These are phyloP conservation scores for Drosophila subquinaria DNA, from an alignment of 2,888 invertebrate species.

Conservation along the genomic window DNA sequence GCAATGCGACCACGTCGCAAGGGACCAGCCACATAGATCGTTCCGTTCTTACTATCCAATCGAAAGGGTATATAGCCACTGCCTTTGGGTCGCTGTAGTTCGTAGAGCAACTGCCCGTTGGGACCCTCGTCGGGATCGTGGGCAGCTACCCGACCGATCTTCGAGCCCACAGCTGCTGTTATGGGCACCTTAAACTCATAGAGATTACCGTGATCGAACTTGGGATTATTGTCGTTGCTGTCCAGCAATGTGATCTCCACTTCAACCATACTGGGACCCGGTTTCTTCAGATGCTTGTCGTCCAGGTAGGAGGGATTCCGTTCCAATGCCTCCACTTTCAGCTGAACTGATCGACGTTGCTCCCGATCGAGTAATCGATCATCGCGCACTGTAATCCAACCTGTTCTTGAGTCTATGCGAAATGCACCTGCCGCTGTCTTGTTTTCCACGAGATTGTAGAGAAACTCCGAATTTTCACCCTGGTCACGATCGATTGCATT, in stretches of 20 bases:
- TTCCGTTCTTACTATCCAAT: constrained; percentile 90
- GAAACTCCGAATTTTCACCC: constrained; percentile 94
- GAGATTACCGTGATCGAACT: constrained; percentile 93
- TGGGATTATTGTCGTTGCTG: constrained; percentile 96
- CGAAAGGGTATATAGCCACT: constrained; percentile 90
- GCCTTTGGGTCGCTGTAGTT: constrained; percentile 89
- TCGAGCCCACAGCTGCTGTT: constrained; percentile 89
- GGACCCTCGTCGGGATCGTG: constrained; percentile 90
- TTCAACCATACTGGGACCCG: constrained; percentile 87
- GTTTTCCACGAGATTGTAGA: constrained; percentile 89
- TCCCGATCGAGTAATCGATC: constrained; percentile 92
- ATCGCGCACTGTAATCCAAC: constrained; percentile 94
- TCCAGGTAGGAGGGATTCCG: constrained; percentile 88
- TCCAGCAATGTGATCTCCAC: constrained; percentile 94
- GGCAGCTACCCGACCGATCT: constrained; percentile 92
- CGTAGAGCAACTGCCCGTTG: constrained; percentile 92
- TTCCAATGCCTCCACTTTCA: constrained; percentile 93
- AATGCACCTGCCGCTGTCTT: constrained; percentile 91
- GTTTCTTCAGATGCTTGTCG: constrained; percentile 76
- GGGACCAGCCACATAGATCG: constrained; percentile 88
- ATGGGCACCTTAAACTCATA: constrained; percentile 92
- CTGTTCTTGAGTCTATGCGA: constrained; percentile 91
- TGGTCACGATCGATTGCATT: constrained; percentile 93
- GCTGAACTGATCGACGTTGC: constrained; percentile 89
- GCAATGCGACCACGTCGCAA: constrained; percentile 91